Evolutionary conservation across 1,140 invertebrate genomes (phyloP), one percentile per base, ranked within the genome.

Genomic region (Trigoniulus corallinus): DNA sequence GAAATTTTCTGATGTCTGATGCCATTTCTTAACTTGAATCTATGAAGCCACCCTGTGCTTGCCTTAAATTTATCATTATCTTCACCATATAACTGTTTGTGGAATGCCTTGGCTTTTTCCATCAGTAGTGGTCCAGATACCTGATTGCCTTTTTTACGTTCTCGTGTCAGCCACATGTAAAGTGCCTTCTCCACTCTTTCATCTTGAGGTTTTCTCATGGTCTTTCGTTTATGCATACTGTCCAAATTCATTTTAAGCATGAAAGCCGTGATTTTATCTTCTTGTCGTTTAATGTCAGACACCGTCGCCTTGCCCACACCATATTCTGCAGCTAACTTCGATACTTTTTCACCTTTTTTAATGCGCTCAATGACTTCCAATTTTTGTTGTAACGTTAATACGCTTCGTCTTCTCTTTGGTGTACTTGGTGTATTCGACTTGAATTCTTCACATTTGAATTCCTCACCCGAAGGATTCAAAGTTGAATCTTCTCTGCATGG

Each of bases 291-390:
- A 12, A 44, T 20, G 18, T 44, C 42, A 20, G 42, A 44, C 4
- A 44, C 42, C 24, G 42, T 44, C 4, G 42, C 42, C 21, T 44
- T 44, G 7, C 42, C 42, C 18, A 44, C 4, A 18, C 42, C 42
- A 24, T 44, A 44, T 24, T 44, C 42, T 12, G 12, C 4, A 24
- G 42, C 42, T 24, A 44, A 24, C 42, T 44, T 44, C 21, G 42
- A 10, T 44, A 44, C 42, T 24, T 24, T 44, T 44, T 44, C 42
- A 21, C 42, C 42, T 44, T 44, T 44, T 18, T 44, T 44, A 7
- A 44, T 24, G 4, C 42, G 4, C 21, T 44, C 24, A 44, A 44
- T 44, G 18, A 44, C 21, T 18, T 44, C 42, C 42, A 44, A 18
- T 20, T 44, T 44, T 24, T 44, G 4, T 20, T 44, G 18, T 24